phyloP scores from a whole-genome alignment of 2,888 invertebrate genomes.

The Sinohyriopsis cumingii region DNA sequence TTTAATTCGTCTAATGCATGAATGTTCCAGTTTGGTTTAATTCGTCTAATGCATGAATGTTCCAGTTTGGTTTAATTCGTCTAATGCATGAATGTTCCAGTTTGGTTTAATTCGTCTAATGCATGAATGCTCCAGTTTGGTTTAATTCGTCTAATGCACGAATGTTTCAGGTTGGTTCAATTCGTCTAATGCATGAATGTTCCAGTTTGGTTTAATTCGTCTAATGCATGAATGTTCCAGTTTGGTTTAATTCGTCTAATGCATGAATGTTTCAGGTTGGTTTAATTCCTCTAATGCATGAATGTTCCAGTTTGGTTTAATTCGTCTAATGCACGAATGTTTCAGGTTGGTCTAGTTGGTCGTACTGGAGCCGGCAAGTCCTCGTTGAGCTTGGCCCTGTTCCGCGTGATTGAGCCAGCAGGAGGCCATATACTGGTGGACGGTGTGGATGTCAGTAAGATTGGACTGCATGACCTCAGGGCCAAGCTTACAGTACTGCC shows the following conservation, averaged over 20 bases:
- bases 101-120: no score
- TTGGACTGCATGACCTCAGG: conserved; percentile 65
- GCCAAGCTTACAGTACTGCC: conserved; percentile 68
- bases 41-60: neutral
- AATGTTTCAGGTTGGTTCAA: no score
- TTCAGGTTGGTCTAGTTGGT: conserved; percentile 51
- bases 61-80: conserved; percentile 51
- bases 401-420: conserved; percentile 45
- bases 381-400: conserved; percentile 45
- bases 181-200: no score
- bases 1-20: conserved; percentile 30
- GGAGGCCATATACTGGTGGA: conserved; percentile 45
- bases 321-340: neutral
- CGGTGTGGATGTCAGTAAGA: conserved; percentile 34
- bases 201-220: no score
- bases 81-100: neutral
- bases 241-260: no score
- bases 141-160: conserved; percentile 29
- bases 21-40: no score
- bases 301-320: no score
- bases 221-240: no score
- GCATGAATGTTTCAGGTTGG: no score
- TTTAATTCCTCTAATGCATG: no score
- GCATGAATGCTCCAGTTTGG: conserved; percentile 36
- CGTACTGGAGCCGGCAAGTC: conserved; percentile 57